Evolutionary conservation across 2,797 vertebrate genomes (phyloP), one percentile per base, ranked within the genome.

Genomic region (Sardinella longiceps): DNA sequence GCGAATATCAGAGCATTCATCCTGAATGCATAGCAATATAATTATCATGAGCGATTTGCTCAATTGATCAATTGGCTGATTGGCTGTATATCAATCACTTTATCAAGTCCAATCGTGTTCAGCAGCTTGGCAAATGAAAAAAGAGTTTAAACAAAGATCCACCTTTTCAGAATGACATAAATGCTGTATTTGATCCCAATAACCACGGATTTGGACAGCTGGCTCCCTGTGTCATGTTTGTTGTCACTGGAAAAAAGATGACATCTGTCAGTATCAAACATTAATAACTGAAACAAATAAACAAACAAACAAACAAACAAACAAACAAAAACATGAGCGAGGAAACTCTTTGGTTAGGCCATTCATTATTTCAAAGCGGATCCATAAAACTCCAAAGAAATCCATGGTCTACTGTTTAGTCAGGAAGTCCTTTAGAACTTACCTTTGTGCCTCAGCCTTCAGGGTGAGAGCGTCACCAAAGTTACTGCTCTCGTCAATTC

Each of bases 121-220:
- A 43, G 43, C 43, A 1, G 43, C 43, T 51, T 51, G 48, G 11
- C 2, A 43, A 3, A 43, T 7, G 7, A 60, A 60, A 23, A 15
- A 20, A 53, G 18, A 53, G n/a, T n/a, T n/a, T n/a, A 43, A 60
- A 60, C 58, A 15, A 20, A 53, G 18, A 53, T 18, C 33, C 14
- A 96, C 95, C 91, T 92, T 88, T 80, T 89, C 58, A 96, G 85
- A 33, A 93, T 90, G 10, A 95, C 2, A 86, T 92, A 93, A 89
- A 97, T 90, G 15, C 93, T 93, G 5, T 96, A 97, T 82, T 96
- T 97, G 58, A 97, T 95, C 7, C 89, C 88, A 51, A 97, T 92
- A 30, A 15, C 28, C 30, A 33, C 11, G n/a, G 3, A 82, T 86
- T 86, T 89, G 0, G 0, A 86, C 89, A 86, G 89, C 85, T 87